Conservation (phyloP, 2,113 vertebrate species). For the Abramis brama region DNA sequence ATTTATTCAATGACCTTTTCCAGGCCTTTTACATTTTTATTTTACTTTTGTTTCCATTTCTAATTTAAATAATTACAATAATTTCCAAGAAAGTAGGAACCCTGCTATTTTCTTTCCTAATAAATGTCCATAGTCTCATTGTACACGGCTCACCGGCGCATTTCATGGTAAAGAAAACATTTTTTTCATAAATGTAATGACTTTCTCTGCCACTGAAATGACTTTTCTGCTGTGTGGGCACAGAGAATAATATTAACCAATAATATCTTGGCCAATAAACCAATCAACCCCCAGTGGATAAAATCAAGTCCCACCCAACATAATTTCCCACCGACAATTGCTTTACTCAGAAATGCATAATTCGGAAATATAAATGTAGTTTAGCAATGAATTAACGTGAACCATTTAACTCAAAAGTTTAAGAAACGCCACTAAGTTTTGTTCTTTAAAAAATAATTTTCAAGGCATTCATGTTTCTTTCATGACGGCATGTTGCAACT, state of each 20-base stretch:
- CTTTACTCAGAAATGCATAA: background rate
- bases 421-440: background rate
- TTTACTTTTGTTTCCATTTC: background rate
- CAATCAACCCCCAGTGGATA: background rate
- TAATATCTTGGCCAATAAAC: background rate
- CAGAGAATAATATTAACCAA: background rate
- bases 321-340: background rate
- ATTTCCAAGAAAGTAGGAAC: background rate
- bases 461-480: background rate
- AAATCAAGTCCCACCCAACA: background rate
- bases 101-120: background rate
- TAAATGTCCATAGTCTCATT: background rate
- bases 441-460: background rate
- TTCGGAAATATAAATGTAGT: background rate
- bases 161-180: background rate
- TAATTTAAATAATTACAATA: background rate
- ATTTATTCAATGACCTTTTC: background rate
- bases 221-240: background rate
- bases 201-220: conserved; percentile 4
- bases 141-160: background rate
- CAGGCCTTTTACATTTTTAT: background rate
- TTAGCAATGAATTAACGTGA: background rate
- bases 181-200: background rate
- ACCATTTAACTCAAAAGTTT: no score
- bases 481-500: background rate